phyloP scores from a whole-genome alignment of 2,113 vertebrate species.

The Psilopogon haemacephalus region DNA sequence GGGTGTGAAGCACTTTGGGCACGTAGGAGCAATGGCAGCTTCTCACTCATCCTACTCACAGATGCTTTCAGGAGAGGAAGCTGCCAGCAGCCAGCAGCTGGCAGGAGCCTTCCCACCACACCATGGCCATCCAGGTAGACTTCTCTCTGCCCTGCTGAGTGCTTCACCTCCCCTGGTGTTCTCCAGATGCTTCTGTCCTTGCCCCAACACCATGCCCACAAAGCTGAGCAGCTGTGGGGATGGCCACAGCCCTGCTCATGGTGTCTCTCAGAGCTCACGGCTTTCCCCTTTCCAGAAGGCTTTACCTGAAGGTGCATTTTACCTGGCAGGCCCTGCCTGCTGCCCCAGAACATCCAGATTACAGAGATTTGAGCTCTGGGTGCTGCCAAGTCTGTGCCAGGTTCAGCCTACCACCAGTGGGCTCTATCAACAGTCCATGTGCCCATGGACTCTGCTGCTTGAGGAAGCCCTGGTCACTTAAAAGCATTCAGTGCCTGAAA shows the following conservation, averaged over 20 bases:
- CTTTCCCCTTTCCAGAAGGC: background rate
- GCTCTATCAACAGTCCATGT: background rate
- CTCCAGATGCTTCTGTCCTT: background rate
- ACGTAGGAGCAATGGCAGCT: background rate
- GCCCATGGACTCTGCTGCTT: background rate
- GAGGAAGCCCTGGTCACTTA: background rate
- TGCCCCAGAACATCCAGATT: background rate
- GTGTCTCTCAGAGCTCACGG: background rate
- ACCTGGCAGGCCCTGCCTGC: too few relatives aligned
- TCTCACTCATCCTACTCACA: background rate
- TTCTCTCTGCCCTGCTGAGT: background rate
- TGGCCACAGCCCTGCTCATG: background rate
- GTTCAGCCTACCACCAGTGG: background rate
- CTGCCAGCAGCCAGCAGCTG: background rate
- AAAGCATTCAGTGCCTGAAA: background rate
- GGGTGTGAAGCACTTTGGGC: background rate
- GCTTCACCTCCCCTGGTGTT: background rate
- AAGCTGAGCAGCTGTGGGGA: background rate
- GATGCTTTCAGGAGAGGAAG: background rate
- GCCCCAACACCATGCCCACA: accelerated
- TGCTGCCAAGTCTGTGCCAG: accelerated
- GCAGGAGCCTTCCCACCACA: background rate
- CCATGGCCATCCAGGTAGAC: background rate
- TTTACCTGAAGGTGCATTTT: conserved; percentile 5
- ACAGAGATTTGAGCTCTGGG: accelerated